These are phyloP conservation scores for Tragelaphus strepsiceros DNA, from an alignment of 2,113 vertebrate genomes.

Conservation along the genomic window DNA sequence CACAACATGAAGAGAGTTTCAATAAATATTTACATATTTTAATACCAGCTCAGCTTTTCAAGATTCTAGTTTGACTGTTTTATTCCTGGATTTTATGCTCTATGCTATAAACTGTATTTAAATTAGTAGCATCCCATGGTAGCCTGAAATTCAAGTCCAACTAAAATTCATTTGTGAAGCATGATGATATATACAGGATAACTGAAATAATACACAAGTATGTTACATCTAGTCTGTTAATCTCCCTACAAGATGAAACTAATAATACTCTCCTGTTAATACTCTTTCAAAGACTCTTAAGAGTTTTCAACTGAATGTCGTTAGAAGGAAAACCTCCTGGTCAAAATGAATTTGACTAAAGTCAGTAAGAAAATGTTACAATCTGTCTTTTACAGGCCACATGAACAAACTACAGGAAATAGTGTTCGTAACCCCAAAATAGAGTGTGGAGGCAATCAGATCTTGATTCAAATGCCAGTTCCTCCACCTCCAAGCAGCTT, in stretches of 20 bases:
- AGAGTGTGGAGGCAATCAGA: background rate
- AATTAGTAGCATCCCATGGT: background rate
- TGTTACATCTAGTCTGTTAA: background rate
- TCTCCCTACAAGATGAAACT: background rate
- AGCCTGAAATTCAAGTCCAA: conserved; percentile 8
- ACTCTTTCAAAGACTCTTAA: background rate
- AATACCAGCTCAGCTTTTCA: background rate
- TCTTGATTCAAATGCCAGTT: background rate
- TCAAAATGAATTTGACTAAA: background rate
- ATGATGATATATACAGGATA: background rate
- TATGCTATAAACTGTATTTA: background rate
- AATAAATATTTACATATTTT: background rate
- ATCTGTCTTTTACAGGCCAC: background rate
- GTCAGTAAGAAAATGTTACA: background rate
- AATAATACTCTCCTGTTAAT: background rate
- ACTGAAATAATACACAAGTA: background rate
- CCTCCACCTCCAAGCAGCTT: background rate
- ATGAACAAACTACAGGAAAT: background rate
- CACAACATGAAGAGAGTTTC: background rate
- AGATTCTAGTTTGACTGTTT: background rate
- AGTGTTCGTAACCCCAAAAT: background rate
- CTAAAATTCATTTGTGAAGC: background rate
- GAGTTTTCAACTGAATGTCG: background rate
- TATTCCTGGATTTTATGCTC: background rate
- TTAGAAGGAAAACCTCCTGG: background rate